Evolutionary conservation across 1,140 invertebrate genomes (phyloP).

Genomic region (Heliconius hewitsoni): DNA sequence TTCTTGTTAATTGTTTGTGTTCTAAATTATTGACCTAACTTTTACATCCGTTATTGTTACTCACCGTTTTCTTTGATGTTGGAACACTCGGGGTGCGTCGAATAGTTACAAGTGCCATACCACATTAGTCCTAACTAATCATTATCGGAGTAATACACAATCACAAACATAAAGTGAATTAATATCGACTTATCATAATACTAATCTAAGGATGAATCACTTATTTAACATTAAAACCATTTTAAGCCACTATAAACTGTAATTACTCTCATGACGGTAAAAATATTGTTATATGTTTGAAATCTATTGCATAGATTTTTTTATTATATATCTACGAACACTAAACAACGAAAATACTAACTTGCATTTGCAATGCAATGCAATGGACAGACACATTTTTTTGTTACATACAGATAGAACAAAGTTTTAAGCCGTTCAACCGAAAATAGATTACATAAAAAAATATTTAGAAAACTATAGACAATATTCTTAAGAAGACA

Average conservation of each 20-base stretch:
- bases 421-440: slow-evolving; percentile 11
- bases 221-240: slow-evolving; percentile 43
- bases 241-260: slow-evolving; percentile 26
- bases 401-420: slow-evolving; percentile 26
- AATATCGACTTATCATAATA: slow-evolving; percentile 73
- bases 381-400: slow-evolving; percentile 44
- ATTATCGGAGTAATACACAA: slow-evolving; percentile 74
- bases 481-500: neutral
- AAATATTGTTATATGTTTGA: slow-evolving; percentile 26
- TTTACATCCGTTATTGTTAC: slow-evolving; percentile 62
- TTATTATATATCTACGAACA: slow-evolving; percentile 39
- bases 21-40: slow-evolving; percentile 49
- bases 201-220: slow-evolving; percentile 69
- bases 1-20: slow-evolving; percentile 34
- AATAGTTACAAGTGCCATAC: slow-evolving; percentile 79
- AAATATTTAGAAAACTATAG: neutral
- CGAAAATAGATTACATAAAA: neutral
- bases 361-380: slow-evolving; percentile 50
- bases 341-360: slow-evolving; percentile 46
- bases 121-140: slow-evolving; percentile 74
- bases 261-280: slow-evolving; percentile 33
- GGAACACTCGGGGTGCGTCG: slow-evolving; percentile 77
- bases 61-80: slow-evolving; percentile 77
- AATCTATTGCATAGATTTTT: slow-evolving; percentile 37
- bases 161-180: slow-evolving; percentile 75